Conservation (phyloP, 2,113 vertebrate species). For the Misgurnus mizolepis region DNA sequence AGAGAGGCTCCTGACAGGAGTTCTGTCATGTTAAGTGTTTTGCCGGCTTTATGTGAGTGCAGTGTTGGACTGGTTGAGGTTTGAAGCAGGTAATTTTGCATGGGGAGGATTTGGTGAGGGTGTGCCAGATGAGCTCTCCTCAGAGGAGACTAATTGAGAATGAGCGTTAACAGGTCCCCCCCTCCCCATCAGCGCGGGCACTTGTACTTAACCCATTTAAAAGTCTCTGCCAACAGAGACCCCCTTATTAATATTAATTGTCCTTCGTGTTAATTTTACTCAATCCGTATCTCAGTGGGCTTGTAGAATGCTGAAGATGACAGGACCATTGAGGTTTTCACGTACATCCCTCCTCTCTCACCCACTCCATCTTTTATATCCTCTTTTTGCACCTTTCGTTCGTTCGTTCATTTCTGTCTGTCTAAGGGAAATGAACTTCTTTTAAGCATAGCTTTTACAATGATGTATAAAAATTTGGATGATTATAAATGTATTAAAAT, state of each 20-base stretch:
- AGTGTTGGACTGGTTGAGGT: slow-evolving; percentile 1
- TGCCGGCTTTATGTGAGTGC: not conserved
- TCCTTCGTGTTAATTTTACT: slow-evolving; percentile 59
- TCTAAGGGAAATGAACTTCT: slow-evolving; percentile 66
- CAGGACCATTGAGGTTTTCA: slow-evolving; percentile 45
- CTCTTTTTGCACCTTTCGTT: slow-evolving; percentile 48
- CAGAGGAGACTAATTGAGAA: slow-evolving; percentile 55
- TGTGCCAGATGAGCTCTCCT: slow-evolving; percentile 20
- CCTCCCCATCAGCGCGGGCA: not conserved
- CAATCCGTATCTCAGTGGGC: slow-evolving; percentile 55
- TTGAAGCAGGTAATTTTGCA: slow-evolving; percentile 15
- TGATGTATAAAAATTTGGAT: slow-evolving; percentile 69
- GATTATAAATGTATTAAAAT: slow-evolving; percentile 72
- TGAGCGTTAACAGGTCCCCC: slow-evolving; percentile 41
- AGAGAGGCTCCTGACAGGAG: slow-evolving; percentile 32
- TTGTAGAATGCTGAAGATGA: slow-evolving; percentile 52
- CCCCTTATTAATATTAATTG: slow-evolving; percentile 66
- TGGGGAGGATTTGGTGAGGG: not conserved
- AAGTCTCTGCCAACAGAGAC: slow-evolving; percentile 55
- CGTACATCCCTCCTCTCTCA: slow-evolving; percentile 3
- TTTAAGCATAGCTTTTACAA: slow-evolving; percentile 66
- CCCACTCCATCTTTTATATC: slow-evolving; percentile 40
- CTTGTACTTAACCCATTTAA: slow-evolving; percentile 57
- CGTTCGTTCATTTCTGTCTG: slow-evolving; percentile 48
- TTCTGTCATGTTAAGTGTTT: slow-evolving; percentile 34